A percentile compares a stretch with the other conserved stretches of the same genome.
These are phyloP conservation scores for Pollimyrus isidori DNA, from an alignment of 2,113 vertebrate species.

Conservation along the genomic window DNA sequence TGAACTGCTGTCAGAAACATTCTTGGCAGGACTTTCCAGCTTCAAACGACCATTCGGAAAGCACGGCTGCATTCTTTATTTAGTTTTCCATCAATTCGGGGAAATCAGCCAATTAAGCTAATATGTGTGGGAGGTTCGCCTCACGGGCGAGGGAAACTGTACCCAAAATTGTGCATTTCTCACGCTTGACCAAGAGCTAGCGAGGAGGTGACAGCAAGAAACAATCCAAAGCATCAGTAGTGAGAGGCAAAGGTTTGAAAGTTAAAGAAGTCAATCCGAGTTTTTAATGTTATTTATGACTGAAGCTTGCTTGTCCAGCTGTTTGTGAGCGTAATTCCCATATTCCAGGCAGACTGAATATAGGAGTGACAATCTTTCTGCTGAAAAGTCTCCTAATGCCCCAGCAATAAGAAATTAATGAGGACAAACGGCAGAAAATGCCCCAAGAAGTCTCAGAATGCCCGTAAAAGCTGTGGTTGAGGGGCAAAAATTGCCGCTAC, in stretches of 20 bases:
- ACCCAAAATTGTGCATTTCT: not conserved
- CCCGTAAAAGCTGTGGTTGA: not conserved
- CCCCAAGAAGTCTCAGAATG: not conserved
- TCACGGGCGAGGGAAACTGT: not conserved
- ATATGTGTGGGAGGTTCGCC: not conserved
- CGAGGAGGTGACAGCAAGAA: not conserved
- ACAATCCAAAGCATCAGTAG: no score
- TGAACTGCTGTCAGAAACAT: not conserved
- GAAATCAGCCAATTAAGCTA: conserved; percentile 4
- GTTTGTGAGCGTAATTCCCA: not conserved
- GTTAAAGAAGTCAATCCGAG: not conserved
- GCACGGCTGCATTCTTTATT: not conserved
- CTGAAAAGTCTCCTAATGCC: not conserved
- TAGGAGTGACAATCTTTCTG: not conserved
- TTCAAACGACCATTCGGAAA: conserved; percentile 7
- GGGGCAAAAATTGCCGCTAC: not conserved
- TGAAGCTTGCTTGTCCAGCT: not conserved
- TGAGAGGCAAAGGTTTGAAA: not conserved
- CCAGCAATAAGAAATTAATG: not conserved
- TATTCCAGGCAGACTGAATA: not conserved
- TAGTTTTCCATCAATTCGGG: not conserved
- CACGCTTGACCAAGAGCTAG: not conserved
- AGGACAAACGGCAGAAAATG: not conserved
- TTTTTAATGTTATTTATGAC: not conserved
- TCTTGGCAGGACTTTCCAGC: conserved; percentile 5